Conservation (phyloP, 2,113 vertebrate species). For the Oophaga pumilio region DNA sequence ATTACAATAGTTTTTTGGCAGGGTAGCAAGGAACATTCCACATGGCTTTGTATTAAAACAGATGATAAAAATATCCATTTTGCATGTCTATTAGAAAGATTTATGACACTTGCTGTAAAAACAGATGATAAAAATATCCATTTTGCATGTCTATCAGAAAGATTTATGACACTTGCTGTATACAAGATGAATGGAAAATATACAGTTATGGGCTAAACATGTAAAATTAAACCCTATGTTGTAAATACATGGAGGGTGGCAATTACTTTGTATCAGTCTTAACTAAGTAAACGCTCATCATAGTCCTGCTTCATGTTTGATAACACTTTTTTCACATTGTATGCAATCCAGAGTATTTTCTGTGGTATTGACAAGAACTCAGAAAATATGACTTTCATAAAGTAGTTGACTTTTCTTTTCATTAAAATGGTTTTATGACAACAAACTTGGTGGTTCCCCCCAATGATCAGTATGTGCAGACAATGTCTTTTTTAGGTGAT, state of each 20-base stretch:
- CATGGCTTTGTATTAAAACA: conserved; percentile 28
- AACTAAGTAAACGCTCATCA: background rate
- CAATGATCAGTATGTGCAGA: too few species aligned
- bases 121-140: too few species aligned
- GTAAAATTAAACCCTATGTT: background rate
- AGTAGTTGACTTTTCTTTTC: too few species aligned
- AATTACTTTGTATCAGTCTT: background rate
- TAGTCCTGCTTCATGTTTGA: too few species aligned
- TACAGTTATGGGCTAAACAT: background rate
- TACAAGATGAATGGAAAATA: background rate
- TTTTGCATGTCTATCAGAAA: conserved; percentile 25
- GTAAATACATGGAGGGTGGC: background rate
- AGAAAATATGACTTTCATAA: too few species aligned
- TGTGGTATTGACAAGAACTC: background rate
- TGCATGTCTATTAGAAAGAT: conserved; percentile 9
- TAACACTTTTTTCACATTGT: too few species aligned
- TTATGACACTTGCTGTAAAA: background rate
- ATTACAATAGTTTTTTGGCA: conserved; percentile 48
- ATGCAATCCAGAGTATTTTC: background rate
- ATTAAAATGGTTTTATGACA: too few species aligned
- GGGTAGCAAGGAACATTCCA: conserved; percentile 40
- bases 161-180: background rate
- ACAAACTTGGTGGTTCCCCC: too few species aligned
- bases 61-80: conserved; percentile 35
- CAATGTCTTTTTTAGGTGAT: too few species aligned